These are phyloP conservation scores for Calephelis nemesis DNA, from an alignment of 1,140 invertebrate genomes.

Conservation along the genomic window DNA sequence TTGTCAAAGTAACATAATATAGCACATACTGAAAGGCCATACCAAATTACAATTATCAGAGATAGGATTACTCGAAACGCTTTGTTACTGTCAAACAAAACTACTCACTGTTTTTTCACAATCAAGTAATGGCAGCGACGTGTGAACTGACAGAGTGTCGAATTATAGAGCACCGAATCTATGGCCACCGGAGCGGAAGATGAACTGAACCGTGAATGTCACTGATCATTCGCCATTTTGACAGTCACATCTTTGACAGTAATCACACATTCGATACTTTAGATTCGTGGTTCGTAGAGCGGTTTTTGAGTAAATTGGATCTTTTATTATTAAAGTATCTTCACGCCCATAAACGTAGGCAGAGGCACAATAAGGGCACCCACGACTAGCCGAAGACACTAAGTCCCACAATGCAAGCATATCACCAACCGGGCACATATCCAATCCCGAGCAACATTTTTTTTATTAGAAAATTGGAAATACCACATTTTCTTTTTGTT, in stretches of 20 bases:
- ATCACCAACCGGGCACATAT: too few species aligned
- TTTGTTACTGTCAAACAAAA: slow-evolving; percentile 29
- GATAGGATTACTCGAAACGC: slow-evolving; percentile 13
- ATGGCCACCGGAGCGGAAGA: slow-evolving; percentile 38
- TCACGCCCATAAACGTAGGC: too few species aligned
- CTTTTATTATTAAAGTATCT: too few species aligned
- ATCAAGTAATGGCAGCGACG: background rate
- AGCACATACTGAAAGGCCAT: background rate
- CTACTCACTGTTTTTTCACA: slow-evolving; percentile 7
- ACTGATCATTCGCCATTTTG: slow-evolving; percentile 39
- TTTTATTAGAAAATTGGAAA: too few species aligned
- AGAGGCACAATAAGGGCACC: too few species aligned
- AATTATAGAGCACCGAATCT: slow-evolving; percentile 47
- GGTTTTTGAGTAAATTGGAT: too few species aligned
- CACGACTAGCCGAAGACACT: too few species aligned
- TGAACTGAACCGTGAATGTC: slow-evolving; percentile 52
- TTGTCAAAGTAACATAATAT: background rate
- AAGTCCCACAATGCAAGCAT: too few species aligned
- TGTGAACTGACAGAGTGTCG: slow-evolving; percentile 34
- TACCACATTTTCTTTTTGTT: too few species aligned
- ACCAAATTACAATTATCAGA: background rate
- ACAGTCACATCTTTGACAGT: background rate
- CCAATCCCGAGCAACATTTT: too few species aligned
- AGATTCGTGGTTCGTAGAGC: too few species aligned
- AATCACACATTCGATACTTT: too few species aligned